Evolutionary conservation across 1,140 invertebrate species (phyloP), one percentile per base, ranked within the genome.

Genomic region (Drosophila subpulchrella): DNA sequence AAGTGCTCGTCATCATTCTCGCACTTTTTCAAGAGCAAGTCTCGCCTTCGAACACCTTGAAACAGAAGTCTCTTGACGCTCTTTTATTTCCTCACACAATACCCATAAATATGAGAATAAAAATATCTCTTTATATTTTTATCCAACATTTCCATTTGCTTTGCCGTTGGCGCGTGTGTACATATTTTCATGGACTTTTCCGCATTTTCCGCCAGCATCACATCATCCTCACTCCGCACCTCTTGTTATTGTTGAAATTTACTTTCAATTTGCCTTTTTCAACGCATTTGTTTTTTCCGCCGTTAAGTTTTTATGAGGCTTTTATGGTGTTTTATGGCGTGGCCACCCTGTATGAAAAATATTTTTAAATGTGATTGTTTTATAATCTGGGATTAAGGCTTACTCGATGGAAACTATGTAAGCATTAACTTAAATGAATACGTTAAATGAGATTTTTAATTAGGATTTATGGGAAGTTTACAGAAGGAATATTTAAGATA

Each of bases 261-360:
- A 78, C 75, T 88, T 86, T 86, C 83, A 82, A 86, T 86, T 84
- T 84, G 58, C 30, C 17, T 13, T 66, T 66, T 48, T 34, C 27
- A 4, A 10, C 15, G 13, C 47, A 59, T 66, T 67, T 60, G 63
- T 85, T 81, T 82, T 78, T 65, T 75, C 78, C 74, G 68, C 61
- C 53, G 47, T 78, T 82, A 68, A 58, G 48, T 78, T 76, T 81
- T 82, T 68, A 84, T 85, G 76, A 41, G 67, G 54, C 55, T 75
- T 74, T 75, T 70, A 75, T 82, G 53, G 59, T 81, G 60, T 75
- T 73, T 59, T 62, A 61, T 62, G 57, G 17, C 20, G 17, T 13
- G 13, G 20, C 39, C 32, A 63, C 34, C 44, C 10, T n/a, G 12
- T 65, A 17, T 39, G n/a, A 6, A 44, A 24, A 32, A 13, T 34